Evolutionary conservation across 2,797 vertebrate genomes (phyloP).

Genomic region (Sebastes kiyomatsui): DNA sequence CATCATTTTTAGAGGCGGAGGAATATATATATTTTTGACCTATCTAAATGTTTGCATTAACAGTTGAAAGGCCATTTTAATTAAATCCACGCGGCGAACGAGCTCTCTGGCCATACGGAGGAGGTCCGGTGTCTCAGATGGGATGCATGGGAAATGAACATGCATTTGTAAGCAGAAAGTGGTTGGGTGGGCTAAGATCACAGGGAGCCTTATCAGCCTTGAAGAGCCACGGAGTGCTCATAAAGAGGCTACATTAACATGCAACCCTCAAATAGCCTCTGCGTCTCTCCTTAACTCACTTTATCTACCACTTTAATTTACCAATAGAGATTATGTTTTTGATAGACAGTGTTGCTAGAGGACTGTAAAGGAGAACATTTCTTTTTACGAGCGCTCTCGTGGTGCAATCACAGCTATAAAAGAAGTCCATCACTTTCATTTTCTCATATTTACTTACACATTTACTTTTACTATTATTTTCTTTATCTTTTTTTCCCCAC

Average conservation of each 20-base stretch:
- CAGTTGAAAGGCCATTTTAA: constrained; percentile 55
- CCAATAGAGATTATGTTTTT: background rate
- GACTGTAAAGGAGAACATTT: constrained; percentile 13
- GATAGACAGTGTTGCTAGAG: constrained; percentile 23
- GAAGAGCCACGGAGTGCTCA: constrained; percentile 20
- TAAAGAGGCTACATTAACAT: constrained; percentile 41
- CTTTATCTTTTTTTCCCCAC: background rate
- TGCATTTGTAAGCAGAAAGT: constrained; percentile 35
- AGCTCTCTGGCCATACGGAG: constrained; percentile 32
- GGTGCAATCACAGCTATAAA: constrained; percentile 34
- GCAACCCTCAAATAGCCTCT: background rate
- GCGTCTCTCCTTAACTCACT: background rate
- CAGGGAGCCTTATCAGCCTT: constrained; percentile 23
- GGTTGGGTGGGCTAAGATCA: constrained; percentile 26
- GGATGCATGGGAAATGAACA: constrained; percentile 50
- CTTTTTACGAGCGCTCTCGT: constrained; percentile 18
- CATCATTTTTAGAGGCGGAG: constrained; percentile 5
- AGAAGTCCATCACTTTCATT: constrained; percentile 19
- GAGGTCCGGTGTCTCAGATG: constrained; percentile 29
- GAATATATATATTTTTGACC: constrained; percentile 21
- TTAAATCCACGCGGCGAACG: constrained; percentile 32
- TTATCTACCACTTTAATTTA: constrained; percentile 31
- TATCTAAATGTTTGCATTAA: constrained; percentile 32
- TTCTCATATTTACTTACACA: constrained; percentile 19
- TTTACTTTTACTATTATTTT: constrained; percentile 43